phyloP scores from a whole-genome alignment of 2,113 vertebrate species.

The Telmatochromis sp. region DNA sequence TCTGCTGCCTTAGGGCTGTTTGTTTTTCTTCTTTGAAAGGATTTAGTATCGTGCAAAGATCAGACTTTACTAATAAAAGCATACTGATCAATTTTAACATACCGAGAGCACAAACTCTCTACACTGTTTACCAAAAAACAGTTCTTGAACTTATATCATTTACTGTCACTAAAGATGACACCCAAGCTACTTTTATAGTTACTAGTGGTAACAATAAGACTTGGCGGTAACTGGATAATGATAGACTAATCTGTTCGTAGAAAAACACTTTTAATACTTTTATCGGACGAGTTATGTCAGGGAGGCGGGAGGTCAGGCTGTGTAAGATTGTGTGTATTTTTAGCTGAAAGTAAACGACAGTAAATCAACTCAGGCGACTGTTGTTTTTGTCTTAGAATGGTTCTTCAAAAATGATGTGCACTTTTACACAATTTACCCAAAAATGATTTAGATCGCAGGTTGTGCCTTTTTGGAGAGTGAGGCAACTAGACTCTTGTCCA shows the following conservation, averaged over 20 bases:
- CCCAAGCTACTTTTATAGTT: no score
- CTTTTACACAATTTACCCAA: slow-evolving; percentile 12
- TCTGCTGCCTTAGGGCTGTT: background rate
- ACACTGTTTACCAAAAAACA: background rate
- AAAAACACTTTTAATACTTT: slow-evolving; percentile 21
- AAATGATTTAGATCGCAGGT: background rate
- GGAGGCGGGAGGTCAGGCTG: background rate
- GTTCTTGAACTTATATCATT: background rate
- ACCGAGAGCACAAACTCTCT: background rate
- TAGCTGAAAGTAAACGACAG: slow-evolving; percentile 4
- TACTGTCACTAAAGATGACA: background rate
- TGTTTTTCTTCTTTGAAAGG: background rate
- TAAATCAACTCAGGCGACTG: slow-evolving; percentile 39
- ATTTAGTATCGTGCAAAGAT: background rate
- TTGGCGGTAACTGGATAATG: background rate
- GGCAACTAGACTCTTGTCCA: background rate
- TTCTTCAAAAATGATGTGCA: slow-evolving; percentile 34
- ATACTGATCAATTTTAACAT: background rate
- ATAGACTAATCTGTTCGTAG: slow-evolving; percentile 3
- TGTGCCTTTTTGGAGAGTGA: background rate
- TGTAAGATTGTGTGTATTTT: slow-evolving; percentile 33
- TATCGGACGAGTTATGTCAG: slow-evolving; percentile 20
- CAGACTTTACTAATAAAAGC: background rate
- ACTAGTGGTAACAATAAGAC: slow-evolving; percentile 1
- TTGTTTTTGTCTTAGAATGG: background rate